These are phyloP conservation scores for Euschistus heros DNA, from an alignment of 1,140 invertebrate genomes.

Conservation along the genomic window DNA sequence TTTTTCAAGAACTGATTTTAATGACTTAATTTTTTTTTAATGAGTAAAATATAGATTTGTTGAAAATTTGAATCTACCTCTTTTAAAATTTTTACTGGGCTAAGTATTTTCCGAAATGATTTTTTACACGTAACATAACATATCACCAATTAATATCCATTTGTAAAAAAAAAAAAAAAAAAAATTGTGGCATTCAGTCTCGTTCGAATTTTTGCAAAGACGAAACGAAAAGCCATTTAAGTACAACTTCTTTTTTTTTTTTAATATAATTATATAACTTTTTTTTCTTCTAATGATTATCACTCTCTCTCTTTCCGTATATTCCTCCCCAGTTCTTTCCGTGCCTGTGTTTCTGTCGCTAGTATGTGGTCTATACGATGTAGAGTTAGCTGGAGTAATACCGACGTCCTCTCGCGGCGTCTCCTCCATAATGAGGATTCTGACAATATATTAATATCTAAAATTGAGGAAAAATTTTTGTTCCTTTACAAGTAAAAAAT, in stretches of 20 bases:
- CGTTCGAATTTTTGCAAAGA: no score
- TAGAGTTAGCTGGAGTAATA: slow-evolving; percentile 21
- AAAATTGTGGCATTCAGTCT: no score
- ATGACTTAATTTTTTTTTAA: no score
- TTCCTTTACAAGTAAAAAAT: slow-evolving; percentile 16
- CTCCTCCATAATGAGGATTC: slow-evolving; percentile 24
- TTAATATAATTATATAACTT: background rate
- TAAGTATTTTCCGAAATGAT: no score
- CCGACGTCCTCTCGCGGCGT: background rate
- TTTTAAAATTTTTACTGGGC: no score
- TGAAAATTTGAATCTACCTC: no score
- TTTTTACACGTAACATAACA: slow-evolving; percentile 14
- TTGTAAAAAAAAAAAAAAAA: slow-evolving; percentile 11
- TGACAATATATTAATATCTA: slow-evolving; percentile 25
- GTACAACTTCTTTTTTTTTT: background rate
- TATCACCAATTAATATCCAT: slow-evolving; percentile 11
- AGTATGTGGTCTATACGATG: slow-evolving; percentile 28
- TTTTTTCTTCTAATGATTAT: slow-evolving; percentile 8
- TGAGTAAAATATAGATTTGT: no score
- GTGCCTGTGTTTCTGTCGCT: slow-evolving; percentile 18
- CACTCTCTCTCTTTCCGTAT: slow-evolving; percentile 11
- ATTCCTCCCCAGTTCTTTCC: slow-evolving; percentile 8
- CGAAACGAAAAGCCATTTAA: no score
- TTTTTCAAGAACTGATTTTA: no score
- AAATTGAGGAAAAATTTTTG: slow-evolving; percentile 13